Base-by-base conservation (phyloP, 1,140 invertebrate species). In the Temnothorax nylanderi region DNA sequence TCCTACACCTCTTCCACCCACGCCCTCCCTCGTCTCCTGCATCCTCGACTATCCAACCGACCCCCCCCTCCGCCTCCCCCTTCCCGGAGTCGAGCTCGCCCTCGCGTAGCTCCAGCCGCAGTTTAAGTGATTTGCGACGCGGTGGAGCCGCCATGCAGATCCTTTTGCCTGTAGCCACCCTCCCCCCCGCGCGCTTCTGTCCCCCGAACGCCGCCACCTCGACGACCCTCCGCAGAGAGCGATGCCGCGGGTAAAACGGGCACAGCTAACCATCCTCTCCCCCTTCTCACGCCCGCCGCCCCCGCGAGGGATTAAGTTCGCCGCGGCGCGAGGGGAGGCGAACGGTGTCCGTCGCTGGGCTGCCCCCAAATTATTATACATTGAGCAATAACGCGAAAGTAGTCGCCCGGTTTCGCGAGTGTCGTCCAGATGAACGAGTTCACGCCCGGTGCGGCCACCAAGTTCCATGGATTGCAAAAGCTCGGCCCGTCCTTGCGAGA, bases 51-150 rank as follows among this genome's bases (percentile, higher is more conserved):
- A 91, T 88, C 89, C 89, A 75, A 54, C 88, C 78, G 67, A 65
- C 56, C 84, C 85, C 87, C 86, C 85, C 87, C 86, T 87, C 13
- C 65, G 21, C 21, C 82, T 78, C 86, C 87, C 89, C 49, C 86
- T 72, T 87, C 88, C 87, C 85, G 85, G 87, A 88, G 64, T 86
- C 90, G 89, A 90, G 88, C 92, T 89, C 91, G 90, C 89, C 86
- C 87, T 92, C 93, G 87, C 89, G 88, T 89, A 88, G 82, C 89
- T 90, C 90, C 89, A 89, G 88, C 92, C 93, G 94, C 94, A 94
- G 94, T 95, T 95, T 95, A 95, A 95, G 94, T 95, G 95, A 95
- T 95, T 95, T 95, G 95, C 94, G 94, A 95, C 94, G 94, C 93
- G 94, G 94, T 94, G 93, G 93, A 94, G 92, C 94, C 94, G 93